Evolutionary conservation across 1,140 invertebrate species (phyloP).

Genomic region (Bemisia tabaci): DNA sequence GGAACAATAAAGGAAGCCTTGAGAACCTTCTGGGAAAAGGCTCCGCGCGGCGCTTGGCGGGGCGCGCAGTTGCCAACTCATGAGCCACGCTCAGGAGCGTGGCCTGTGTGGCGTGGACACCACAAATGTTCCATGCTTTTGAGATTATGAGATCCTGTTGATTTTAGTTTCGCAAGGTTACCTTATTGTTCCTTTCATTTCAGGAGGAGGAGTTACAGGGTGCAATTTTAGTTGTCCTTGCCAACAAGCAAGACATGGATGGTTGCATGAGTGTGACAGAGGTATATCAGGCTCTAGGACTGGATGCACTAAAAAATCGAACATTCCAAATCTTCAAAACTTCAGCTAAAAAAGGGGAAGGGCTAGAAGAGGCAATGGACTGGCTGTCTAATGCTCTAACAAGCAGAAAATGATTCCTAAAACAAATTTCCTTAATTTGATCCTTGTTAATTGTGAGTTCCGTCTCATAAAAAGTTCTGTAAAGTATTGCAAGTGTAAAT

Average conservation of each 20-base stretch:
- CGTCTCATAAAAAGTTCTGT: neutral
- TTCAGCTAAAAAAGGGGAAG: conserved; percentile 96
- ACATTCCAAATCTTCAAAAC: conserved; percentile 99
- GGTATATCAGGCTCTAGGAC: conserved; percentile 88
- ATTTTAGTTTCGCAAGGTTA: too few species aligned
- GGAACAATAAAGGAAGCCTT: too few species aligned
- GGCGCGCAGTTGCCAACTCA: too few species aligned
- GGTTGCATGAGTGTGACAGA: conserved; percentile 92
- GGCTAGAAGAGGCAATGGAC: conserved; percentile 97
- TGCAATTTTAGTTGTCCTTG: conserved; percentile 87
- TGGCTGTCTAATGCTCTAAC: conserved; percentile 86
- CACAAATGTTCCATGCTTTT: too few species aligned
- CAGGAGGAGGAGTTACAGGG: conserved; percentile 95
- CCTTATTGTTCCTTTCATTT: too few species aligned
- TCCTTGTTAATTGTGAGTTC: neutral
- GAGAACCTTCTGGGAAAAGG: too few species aligned
- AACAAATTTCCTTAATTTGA: neutral
- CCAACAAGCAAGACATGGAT: conserved; percentile 99
- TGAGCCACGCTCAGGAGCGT: too few species aligned
- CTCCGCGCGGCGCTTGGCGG: too few species aligned
- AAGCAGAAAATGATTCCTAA: conserved; percentile 59
- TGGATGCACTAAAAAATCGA: conserved; percentile 88
- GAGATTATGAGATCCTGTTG: too few species aligned
- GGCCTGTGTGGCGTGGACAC: too few species aligned
- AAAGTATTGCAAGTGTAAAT: neutral